A percentile compares a stretch with the other conserved stretches of the same genome.
These are phyloP conservation scores for Mola mola DNA, from an alignment of 2,113 vertebrate species.

Conservation along the genomic window DNA sequence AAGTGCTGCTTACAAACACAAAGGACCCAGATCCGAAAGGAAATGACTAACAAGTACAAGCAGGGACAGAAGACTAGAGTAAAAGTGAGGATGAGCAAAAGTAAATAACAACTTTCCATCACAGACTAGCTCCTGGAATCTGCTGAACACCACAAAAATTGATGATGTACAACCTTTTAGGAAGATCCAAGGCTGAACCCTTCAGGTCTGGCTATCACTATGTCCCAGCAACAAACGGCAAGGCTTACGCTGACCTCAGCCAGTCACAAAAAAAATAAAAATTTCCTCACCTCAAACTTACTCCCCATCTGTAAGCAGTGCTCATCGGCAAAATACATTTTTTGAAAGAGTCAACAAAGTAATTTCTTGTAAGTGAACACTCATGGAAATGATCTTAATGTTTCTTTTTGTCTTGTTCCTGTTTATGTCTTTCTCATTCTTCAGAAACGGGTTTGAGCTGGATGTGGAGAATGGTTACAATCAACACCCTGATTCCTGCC, in stretches of 20 bases:
- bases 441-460: slow-evolving; percentile 84
- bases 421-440: slow-evolving; percentile 24
- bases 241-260: slow-evolving; percentile 27
- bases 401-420: slow-evolving; percentile 27
- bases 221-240: not conserved
- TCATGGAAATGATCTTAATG: slow-evolving; percentile 39
- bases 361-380: slow-evolving; percentile 40
- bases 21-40: not conserved
- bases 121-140: slow-evolving; percentile 20
- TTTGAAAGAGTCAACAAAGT: slow-evolving; percentile 14
- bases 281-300: slow-evolving; percentile 22
- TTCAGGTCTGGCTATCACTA: not conserved
- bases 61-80: not conserved
- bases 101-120: slow-evolving; percentile 30
- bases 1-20: slow-evolving; percentile 1
- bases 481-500: slow-evolving; percentile 81
- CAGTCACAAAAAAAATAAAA: slow-evolving; percentile 45
- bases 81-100: slow-evolving; percentile 2
- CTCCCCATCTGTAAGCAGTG: not conserved
- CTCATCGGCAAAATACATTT: slow-evolving; percentile 37
- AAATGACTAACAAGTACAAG: slow-evolving; percentile 22
- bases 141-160: slow-evolving; percentile 14
- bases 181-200: slow-evolving; percentile 1
- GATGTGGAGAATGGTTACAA: slow-evolving; percentile 79
- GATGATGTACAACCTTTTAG: slow-evolving; percentile 7